Evolutionary conservation across 2,113 vertebrate genomes (phyloP).

Genomic region (rat (Rattus norvegicus)): GRCr8 NC_086025.1:133760501-133761000

Average conservation of each 20-base stretch:
- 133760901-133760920: slow-evolving; percentile 8
- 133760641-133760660: not conserved
- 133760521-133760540: slow-evolving; percentile 37
- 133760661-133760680: not conserved
- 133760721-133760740: not conserved
- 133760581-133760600: not conserved
- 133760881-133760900: not conserved
- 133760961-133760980: slow-evolving; percentile 52
- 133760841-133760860: not conserved
- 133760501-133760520: not conserved
- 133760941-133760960: slow-evolving; percentile 37
- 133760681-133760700: too few species aligned
- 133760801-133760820: not conserved
- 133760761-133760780: not conserved
- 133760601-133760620: not conserved
- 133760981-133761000: slow-evolving; percentile 26
- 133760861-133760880: slow-evolving; percentile 29
- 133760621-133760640: not conserved
- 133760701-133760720: not conserved
- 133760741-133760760: not conserved
- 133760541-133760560: not conserved
- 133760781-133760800: not conserved
- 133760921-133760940: slow-evolving; percentile 12
- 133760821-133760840: not conserved
- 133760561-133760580: slow-evolving; percentile 41